Evolutionary conservation across 2,888 invertebrate species (phyloP).

Genomic region (Andrena flavipes): DNA sequence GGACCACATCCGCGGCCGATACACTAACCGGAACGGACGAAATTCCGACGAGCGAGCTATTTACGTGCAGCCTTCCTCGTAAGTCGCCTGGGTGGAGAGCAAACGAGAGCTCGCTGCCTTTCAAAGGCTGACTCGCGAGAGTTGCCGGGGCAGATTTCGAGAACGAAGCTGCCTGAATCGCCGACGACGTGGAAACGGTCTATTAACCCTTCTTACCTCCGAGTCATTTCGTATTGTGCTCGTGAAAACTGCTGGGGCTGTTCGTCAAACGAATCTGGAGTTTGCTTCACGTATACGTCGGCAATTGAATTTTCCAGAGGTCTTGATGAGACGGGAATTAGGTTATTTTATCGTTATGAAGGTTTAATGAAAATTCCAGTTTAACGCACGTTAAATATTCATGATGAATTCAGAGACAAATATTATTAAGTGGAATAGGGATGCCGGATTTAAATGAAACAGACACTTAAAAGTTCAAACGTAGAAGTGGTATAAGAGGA

Average conservation of each 20-base stretch:
- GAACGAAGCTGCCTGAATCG: not conserved
- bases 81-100: too few relatives aligned
- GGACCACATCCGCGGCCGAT: not conserved
- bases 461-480: not conserved
- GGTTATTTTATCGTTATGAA: too few relatives aligned
- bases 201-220: too few relatives aligned
- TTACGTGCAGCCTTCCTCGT: not conserved
- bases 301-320: too few relatives aligned
- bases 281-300: too few relatives aligned
- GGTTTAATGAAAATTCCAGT: too few relatives aligned
- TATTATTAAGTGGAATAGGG: not conserved
- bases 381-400: not conserved
- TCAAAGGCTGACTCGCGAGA: not conserved
- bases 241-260: too few relatives aligned
- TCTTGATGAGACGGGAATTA: too few relatives aligned
- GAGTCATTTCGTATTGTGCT: too few relatives aligned
- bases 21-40: not conserved
- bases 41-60: not conserved
- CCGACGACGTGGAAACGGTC: not conserved
- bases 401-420: not conserved
- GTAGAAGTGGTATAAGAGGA: not conserved
- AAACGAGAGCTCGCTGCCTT: not conserved
- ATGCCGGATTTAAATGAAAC: conserved; percentile 1
- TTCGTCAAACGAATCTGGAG: too few relatives aligned
- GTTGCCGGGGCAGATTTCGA: not conserved